Conservation (phyloP, 2,797 vertebrate species). For the Dendrocincla tyrannina region DNA sequence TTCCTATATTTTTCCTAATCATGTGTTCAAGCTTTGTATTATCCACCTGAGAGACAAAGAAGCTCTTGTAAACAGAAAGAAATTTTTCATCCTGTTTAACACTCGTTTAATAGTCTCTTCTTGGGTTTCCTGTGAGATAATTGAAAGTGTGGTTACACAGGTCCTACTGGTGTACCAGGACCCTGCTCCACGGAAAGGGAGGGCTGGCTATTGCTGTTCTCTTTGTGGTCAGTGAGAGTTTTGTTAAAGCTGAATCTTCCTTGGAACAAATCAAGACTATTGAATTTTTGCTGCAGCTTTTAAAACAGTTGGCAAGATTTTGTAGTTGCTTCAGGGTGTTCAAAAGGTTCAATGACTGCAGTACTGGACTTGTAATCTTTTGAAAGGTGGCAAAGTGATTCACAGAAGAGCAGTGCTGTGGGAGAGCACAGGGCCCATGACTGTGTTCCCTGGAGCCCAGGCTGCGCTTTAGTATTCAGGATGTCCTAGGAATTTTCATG, state of each 20-base stretch:
- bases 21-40: background rate
- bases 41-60: background rate
- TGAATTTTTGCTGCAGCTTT: background rate
- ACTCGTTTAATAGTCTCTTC: background rate
- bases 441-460: background rate
- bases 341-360: background rate
- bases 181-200: background rate
- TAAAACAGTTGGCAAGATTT: background rate
- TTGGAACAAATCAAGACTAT: background rate
- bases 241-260: background rate
- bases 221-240: background rate
- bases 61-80: background rate
- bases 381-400: background rate
- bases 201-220: background rate
- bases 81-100: background rate
- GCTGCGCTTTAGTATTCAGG: rapidly evolving
- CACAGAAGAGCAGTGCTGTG: background rate
- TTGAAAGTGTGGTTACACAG: background rate
- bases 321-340: background rate
- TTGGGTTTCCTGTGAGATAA: background rate
- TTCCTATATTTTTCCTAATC: background rate
- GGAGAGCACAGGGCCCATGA: background rate
- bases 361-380: background rate
- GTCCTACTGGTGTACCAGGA: background rate
- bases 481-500: background rate